Percentiles rank a stretch among this genome's conserved stretches.
phyloP scores from a whole-genome alignment of 92 coral and sea anemone genomes.

The Ricordea florida region DNA sequence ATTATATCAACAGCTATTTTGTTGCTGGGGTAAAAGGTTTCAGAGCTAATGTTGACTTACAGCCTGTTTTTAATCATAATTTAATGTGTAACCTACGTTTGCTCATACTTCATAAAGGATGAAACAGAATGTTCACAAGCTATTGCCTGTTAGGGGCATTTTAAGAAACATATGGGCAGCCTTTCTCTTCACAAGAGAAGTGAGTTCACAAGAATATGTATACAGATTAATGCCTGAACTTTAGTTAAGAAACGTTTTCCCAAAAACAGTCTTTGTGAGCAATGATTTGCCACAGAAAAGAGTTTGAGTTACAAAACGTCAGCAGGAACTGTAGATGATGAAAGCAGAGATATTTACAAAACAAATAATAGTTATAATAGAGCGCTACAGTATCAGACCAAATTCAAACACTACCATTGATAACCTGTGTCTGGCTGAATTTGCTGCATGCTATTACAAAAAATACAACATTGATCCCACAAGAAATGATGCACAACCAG shows the following conservation, averaged over 20 bases:
- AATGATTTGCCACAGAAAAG: slow-evolving; percentile 29
- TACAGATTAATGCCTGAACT: slow-evolving; percentile 60
- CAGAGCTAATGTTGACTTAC: slow-evolving; percentile 31
- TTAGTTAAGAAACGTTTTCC: slow-evolving; percentile 46
- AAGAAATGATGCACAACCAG: background rate
- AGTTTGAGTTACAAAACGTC: background rate
- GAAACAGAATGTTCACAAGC: slow-evolving; percentile 63
- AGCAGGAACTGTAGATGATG: slow-evolving; percentile 23
- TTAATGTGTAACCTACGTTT: slow-evolving; percentile 33
- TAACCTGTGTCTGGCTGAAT: slow-evolving; percentile 33
- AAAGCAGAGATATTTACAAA: slow-evolving; percentile 38
- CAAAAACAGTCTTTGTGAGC: slow-evolving; percentile 44
- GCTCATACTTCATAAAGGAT: slow-evolving; percentile 39
- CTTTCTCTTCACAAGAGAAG: slow-evolving; percentile 46
- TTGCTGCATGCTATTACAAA: slow-evolving; percentile 34
- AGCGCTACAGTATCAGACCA: slow-evolving; percentile 28
- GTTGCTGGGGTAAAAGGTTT: slow-evolving; percentile 32
- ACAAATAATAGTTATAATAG: slow-evolving; percentile 1
- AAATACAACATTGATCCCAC: slow-evolving; percentile 5
- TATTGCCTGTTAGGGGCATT: slow-evolving; percentile 4
- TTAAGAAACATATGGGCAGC: slow-evolving; percentile 23
- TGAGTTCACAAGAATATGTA: slow-evolving; percentile 49
- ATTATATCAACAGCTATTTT: slow-evolving; percentile 39
- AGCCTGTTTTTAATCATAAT: slow-evolving; percentile 38
- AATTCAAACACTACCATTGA: slow-evolving; percentile 9